Base-by-base conservation (phyloP, 1,140 invertebrate genomes). In the Drosophila elegans region DNA sequence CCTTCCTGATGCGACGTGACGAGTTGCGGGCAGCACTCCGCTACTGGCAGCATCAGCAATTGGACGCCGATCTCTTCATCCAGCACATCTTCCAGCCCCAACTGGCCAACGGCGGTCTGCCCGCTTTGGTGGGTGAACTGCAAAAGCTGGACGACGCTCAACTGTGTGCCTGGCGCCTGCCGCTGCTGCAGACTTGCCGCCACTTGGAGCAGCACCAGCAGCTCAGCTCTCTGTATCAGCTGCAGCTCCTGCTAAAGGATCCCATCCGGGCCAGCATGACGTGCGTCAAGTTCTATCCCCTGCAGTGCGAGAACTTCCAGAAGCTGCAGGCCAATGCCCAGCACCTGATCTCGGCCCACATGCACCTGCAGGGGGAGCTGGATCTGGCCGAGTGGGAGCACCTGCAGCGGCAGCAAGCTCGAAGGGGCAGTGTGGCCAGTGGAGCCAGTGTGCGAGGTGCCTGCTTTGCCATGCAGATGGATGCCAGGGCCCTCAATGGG, bases 251-350 rank as follows among this genome's bases (percentile, higher is more conserved):
- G 21, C 94, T 95, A 75, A 94, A 94, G 7, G 96, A 96, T 91
- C 94, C 94, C 55, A 93, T 96, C 4, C 93, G 96, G 59, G 96
- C 96, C 0, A 94, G 95, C 1, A 96, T 96, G 92, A 96, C 96
- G 0, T 96, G 96, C 74, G 95, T 96, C 7, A 93, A 94, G 63
- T 95, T 96, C 82, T 96, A 96, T 83, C 91, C 94, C 1, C 92
- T 94, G 25, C 93, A 94, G 34, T 92, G 93, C 4, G 92, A 92
- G 2, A 94, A 92, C 53, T 96, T 94, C 78, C 92, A 92, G 0
- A 94, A 95, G 71, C 78, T 96, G 36, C 93, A 92, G 29, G 82
- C 90, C 1, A 93, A 94, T 53, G 89, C 91, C 0, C 92, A 94
- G 62, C 94, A 94, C 71, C 92, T 96, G n/a, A 57, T 93, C 0